Evolutionary conservation across 2,797 vertebrate species (phyloP).

Genomic region (Leucoraja ocellata): DNA sequence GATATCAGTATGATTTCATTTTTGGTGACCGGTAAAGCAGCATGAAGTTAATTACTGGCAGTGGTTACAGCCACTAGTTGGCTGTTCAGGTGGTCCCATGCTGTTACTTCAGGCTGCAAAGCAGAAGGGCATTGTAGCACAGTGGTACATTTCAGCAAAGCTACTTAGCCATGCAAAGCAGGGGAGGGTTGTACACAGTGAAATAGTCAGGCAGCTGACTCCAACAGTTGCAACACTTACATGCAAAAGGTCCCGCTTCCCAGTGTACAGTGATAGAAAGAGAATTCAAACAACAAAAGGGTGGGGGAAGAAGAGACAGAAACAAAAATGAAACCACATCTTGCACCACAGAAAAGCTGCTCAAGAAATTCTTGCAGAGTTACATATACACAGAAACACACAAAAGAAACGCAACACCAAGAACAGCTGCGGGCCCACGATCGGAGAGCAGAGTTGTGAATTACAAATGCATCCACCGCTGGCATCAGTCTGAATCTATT

Average conservation of each 20-base stretch:
- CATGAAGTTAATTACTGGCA: background rate
- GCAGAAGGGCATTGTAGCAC: background rate
- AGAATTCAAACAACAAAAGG: slow-evolving; percentile 52
- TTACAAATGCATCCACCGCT: background rate
- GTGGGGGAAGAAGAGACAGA: slow-evolving; percentile 49
- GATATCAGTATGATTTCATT: background rate
- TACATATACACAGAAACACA: background rate
- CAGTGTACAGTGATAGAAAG: slow-evolving; percentile 56
- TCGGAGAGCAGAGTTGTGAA: background rate
- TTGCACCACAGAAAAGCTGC: slow-evolving; percentile 11
- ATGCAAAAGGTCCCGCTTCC: slow-evolving; percentile 64
- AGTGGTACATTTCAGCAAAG: background rate
- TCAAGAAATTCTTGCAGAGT: slow-evolving; percentile 14
- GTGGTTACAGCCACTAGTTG: background rate
- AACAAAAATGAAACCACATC: slow-evolving; percentile 42
- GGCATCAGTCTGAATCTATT: background rate
- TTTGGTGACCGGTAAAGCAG: background rate
- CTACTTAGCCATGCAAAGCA: slow-evolving; percentile 14
- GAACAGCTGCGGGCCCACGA: background rate
- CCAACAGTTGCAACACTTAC: slow-evolving; percentile 60
- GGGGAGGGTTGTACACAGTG: background rate
- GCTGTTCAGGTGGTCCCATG: too few relatives aligned
- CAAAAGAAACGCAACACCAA: background rate
- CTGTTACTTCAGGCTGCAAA: slow-evolving; percentile 23
- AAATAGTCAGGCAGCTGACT: slow-evolving; percentile 1